Conservation (phyloP, 2,797 vertebrate species). For the Pogonophryne albipinna region DNA sequence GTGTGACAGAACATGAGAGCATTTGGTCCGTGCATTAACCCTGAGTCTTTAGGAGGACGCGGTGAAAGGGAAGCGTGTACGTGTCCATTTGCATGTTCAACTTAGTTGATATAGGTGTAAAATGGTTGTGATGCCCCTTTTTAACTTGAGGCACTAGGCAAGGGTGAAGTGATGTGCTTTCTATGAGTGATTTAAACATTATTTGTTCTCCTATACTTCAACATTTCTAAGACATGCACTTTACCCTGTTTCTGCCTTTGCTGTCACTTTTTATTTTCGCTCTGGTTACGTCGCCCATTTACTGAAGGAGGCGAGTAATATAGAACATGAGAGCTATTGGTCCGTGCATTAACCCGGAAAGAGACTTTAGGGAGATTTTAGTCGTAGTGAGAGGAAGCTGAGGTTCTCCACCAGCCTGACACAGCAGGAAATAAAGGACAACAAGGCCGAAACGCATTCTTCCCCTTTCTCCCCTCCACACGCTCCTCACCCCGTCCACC, state of each 20-base stretch:
- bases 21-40: conserved; percentile 32
- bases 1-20: conserved; percentile 42
- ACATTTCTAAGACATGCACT: not conserved
- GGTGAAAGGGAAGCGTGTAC: conserved; percentile 46
- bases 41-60: conserved; percentile 38
- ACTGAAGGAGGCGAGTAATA: no score
- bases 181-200: not conserved
- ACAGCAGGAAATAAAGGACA: conserved; percentile 68
- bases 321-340: conserved; percentile 38
- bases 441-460: conserved; percentile 62
- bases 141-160: not conserved
- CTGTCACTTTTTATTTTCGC: not conserved
- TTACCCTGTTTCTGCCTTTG: not conserved
- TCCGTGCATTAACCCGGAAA: conserved; percentile 18
- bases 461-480: conserved; percentile 44
- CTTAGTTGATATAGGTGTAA: no score
- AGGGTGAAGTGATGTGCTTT: not conserved
- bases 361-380: conserved; percentile 36
- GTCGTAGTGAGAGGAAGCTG: conserved; percentile 40
- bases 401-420: conserved; percentile 48
- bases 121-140: no score
- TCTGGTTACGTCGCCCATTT: no score
- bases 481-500: conserved; percentile 60
- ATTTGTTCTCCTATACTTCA: not conserved
- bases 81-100: no score